phyloP scores from a whole-genome alignment of 1,140 invertebrate species.

The Metaphire vulgaris region DNA sequence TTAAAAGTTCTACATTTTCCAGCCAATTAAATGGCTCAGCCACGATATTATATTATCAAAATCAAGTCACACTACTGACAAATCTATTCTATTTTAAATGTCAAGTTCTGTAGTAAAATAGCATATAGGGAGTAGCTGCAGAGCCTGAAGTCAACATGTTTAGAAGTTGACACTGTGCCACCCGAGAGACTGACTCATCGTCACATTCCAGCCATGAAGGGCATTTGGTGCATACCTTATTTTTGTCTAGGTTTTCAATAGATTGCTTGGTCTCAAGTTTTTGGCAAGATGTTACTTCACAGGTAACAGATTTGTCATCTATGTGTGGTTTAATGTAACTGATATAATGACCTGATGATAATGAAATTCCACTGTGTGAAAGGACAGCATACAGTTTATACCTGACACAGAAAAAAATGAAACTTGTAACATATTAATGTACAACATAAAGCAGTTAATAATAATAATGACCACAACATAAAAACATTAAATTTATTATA shows the following conservation, averaged over 20 bases:
- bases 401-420: constrained; percentile 15
- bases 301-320: background rate
- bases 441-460: too few species aligned
- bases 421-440: too few species aligned
- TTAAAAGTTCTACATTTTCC: too few species aligned
- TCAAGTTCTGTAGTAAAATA: too few species aligned
- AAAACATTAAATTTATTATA: too few species aligned
- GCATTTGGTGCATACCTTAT: background rate
- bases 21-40: too few species aligned
- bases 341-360: constrained; percentile 10
- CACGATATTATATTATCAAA: too few species aligned
- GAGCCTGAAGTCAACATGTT: background rate
- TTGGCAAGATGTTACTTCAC: background rate
- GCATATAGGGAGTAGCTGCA: background rate
- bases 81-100: too few species aligned
- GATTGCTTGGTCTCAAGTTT: background rate
- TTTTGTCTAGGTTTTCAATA: background rate
- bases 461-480: too few species aligned
- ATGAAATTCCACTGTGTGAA: constrained; percentile 5
- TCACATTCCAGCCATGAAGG: background rate
- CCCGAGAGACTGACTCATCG: background rate
- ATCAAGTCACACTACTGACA: too few species aligned
- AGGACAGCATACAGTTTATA: background rate
- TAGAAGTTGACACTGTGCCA: background rate
- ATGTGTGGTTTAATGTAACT: background rate